Conservation (phyloP, 2,797 vertebrate genomes). For the Choloepus didactylus region DNA sequence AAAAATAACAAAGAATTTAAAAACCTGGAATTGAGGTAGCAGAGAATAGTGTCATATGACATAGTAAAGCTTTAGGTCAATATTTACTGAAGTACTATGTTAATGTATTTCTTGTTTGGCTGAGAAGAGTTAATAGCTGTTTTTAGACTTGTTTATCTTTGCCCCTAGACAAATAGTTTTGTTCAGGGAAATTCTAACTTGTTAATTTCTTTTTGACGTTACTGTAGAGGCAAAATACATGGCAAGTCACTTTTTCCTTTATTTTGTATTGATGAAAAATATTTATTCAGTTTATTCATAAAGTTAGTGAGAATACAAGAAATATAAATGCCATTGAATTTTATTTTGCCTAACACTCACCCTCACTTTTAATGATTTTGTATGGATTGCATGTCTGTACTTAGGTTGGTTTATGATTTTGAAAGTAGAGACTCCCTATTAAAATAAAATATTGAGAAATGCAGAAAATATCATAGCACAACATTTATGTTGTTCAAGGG, state of each 20-base stretch:
- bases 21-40: constrained; percentile 21
- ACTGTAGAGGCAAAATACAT: constrained; percentile 18
- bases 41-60: not conserved
- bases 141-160: constrained; percentile 61
- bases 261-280: constrained; percentile 49
- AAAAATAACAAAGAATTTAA: constrained; percentile 51
- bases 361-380: constrained; percentile 58
- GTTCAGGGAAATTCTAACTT: not conserved
- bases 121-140: constrained; percentile 53
- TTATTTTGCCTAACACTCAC: constrained; percentile 51
- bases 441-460: constrained; percentile 44
- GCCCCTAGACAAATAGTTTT: constrained; percentile 50
- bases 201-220: not conserved
- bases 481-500: not conserved
- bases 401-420: constrained; percentile 18
- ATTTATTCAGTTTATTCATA: constrained; percentile 22
- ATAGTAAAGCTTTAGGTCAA: constrained; percentile 38
- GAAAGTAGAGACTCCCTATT: constrained; percentile 31
- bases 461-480: constrained; percentile 33
- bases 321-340: constrained; percentile 63
- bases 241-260: constrained; percentile 8
- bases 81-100: constrained; percentile 60
- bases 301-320: constrained; percentile 42
- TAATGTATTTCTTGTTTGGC: constrained; percentile 44
- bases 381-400: not conserved